Conservation (phyloP, 2,113 vertebrate species). For the Datnioides undecimradiatus region DNA sequence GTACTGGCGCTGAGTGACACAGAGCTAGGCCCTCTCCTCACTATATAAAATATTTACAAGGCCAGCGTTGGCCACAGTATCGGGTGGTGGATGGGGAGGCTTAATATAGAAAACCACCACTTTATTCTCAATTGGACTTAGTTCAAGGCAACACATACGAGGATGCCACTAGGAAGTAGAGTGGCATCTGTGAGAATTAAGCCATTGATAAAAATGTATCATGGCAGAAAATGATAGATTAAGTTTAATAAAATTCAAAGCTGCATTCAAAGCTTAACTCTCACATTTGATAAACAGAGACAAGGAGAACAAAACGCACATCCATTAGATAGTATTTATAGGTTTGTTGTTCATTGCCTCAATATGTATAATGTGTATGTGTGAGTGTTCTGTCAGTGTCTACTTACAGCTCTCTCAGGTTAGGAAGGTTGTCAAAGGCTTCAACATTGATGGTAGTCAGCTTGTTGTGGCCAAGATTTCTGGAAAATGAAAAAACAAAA, state of each 20-base stretch:
- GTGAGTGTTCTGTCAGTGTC: neutral
- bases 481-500: slow-evolving; percentile 70
- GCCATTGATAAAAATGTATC: slow-evolving; percentile 18
- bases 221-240: neutral
- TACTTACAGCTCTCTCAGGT: slow-evolving; percentile 96
- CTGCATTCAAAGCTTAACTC: too few relatives aligned
- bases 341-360: neutral
- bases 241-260: neutral
- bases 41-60: slow-evolving; percentile 89
- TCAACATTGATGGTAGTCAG: slow-evolving; percentile 87
- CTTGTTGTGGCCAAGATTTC: slow-evolving; percentile 96
- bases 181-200: slow-evolving; percentile 13
- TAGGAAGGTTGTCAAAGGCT: slow-evolving; percentile 87
- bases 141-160: slow-evolving; percentile 78
- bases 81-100: slow-evolving; percentile 87
- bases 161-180: slow-evolving; percentile 47
- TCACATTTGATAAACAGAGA: neutral
- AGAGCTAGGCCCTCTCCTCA: slow-evolving; percentile 78
- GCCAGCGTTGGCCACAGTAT: slow-evolving; percentile 89
- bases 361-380: neutral
- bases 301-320: neutral
- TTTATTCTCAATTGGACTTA: slow-evolving; percentile 83
- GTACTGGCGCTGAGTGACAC: slow-evolving; percentile 71
- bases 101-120: slow-evolving; percentile 92
- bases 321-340: neutral